Percentiles rank a stretch among this genome's conserved stretches.
Evolutionary conservation across 1,140 invertebrate genomes (phyloP).

Genomic region (Mya arenaria): DNA sequence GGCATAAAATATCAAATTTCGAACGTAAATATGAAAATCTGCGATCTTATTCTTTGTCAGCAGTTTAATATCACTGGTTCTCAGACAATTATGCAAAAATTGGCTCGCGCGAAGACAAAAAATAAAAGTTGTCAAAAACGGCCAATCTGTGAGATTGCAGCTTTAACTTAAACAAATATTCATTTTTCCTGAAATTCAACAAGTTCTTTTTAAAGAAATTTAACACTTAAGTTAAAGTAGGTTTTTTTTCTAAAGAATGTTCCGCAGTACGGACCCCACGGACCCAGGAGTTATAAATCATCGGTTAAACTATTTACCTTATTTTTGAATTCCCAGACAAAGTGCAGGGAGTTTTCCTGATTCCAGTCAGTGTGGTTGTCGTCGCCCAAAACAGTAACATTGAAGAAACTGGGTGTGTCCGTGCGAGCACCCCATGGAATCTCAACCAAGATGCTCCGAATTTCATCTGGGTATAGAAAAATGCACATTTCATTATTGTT

Average conservation of each 20-base stretch:
- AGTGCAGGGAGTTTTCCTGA: constrained; percentile 33
- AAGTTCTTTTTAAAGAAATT: background rate
- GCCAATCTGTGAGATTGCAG: too few relatives aligned
- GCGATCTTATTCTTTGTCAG: too few relatives aligned
- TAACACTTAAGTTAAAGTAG: too few relatives aligned
- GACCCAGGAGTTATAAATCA: background rate
- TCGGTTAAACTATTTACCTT: constrained; percentile 33
- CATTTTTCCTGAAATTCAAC: background rate
- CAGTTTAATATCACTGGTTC: too few relatives aligned
- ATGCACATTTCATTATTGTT: background rate
- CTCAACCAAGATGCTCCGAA: constrained; percentile 48
- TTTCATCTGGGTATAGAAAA: constrained; percentile 7
- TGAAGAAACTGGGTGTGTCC: constrained; percentile 45
- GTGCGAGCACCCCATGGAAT: constrained; percentile 49
- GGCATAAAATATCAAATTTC: too few relatives aligned
- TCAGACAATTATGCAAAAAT: too few relatives aligned
- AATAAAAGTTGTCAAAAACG: too few relatives aligned
- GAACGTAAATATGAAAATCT: too few relatives aligned
- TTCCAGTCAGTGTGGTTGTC: constrained; percentile 28
- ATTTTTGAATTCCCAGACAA: constrained; percentile 53
- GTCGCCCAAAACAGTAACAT: constrained; percentile 43
- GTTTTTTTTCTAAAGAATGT: background rate
- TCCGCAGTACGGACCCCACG: background rate
- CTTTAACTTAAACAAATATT: too few relatives aligned
- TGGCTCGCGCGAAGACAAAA: too few relatives aligned